Evolutionary conservation across 2,113 vertebrate genomes (phyloP).

Genomic region (Candoia aspera): DNA sequence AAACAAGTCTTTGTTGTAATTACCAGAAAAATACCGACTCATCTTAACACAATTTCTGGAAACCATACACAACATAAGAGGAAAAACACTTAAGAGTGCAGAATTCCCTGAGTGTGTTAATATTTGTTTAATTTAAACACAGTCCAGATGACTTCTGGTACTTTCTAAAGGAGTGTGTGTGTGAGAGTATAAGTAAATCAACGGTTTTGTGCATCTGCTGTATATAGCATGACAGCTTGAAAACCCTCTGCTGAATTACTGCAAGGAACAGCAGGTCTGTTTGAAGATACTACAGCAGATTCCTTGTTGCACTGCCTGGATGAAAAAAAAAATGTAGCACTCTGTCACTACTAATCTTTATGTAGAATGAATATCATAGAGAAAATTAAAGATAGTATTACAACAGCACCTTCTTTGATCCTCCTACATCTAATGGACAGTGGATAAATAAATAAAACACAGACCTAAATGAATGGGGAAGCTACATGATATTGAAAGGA

Average conservation of each 20-base stretch:
- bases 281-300: not conserved
- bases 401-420: slow-evolving; percentile 10
- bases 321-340: not conserved
- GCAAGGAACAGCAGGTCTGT: not conserved
- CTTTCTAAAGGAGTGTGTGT: not conserved
- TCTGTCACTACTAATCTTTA: not conserved
- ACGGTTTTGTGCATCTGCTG: slow-evolving; percentile 4
- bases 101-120: not conserved
- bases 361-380: not conserved
- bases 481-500: not conserved
- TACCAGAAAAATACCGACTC: not conserved
- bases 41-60: not conserved
- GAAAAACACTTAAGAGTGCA: not conserved
- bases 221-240: slow-evolving; percentile 6
- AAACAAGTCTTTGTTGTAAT: not conserved
- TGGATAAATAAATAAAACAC: slow-evolving; percentile 1
- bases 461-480: not conserved
- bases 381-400: not conserved
- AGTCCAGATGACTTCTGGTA: not conserved
- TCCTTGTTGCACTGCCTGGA: not conserved
- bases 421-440: slow-evolving; percentile 5
- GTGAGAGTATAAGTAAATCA: not conserved
- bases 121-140: not conserved
- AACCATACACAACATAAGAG: not conserved
- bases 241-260: not conserved